Evolutionary conservation across 2,797 vertebrate species (phyloP).

Genomic region (Hippopotamyrus pictus): DNA sequence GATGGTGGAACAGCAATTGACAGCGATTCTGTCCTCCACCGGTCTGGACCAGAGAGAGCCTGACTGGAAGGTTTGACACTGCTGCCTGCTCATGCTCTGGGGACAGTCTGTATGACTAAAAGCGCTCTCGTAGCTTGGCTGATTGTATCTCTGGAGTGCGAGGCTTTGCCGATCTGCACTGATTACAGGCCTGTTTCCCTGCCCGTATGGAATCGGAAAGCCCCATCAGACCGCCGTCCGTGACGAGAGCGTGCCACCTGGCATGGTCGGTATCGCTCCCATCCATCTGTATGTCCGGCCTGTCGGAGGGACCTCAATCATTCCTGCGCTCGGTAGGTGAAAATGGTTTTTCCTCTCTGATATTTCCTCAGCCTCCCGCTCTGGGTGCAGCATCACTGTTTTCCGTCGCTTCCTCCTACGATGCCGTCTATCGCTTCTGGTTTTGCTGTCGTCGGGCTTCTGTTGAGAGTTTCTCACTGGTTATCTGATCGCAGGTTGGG

Average conservation of each 20-base stretch:
- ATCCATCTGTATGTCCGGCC: background rate
- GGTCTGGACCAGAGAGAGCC: background rate
- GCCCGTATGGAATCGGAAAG: background rate
- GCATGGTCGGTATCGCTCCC: background rate
- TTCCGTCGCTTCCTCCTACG: constrained; percentile 1
- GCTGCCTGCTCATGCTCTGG: background rate
- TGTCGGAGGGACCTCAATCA: background rate
- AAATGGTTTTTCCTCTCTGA: background rate
- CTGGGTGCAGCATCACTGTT: background rate
- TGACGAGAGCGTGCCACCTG: background rate
- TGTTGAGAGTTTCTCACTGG: background rate
- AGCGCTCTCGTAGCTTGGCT: background rate
- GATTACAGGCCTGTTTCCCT: background rate
- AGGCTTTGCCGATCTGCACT: background rate
- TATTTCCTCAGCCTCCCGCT: background rate
- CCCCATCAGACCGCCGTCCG: background rate
- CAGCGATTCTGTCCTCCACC: background rate
- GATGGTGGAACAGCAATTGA: background rate
- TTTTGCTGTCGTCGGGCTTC: background rate
- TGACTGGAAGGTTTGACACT: background rate
- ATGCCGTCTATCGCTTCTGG: background rate
- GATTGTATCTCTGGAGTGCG: background rate
- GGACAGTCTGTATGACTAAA: background rate
- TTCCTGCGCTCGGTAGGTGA: background rate
- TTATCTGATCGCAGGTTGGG: background rate